phyloP scores from a whole-genome alignment of 2,113 vertebrate species.

The Hippocampus mohnikei region DNA sequence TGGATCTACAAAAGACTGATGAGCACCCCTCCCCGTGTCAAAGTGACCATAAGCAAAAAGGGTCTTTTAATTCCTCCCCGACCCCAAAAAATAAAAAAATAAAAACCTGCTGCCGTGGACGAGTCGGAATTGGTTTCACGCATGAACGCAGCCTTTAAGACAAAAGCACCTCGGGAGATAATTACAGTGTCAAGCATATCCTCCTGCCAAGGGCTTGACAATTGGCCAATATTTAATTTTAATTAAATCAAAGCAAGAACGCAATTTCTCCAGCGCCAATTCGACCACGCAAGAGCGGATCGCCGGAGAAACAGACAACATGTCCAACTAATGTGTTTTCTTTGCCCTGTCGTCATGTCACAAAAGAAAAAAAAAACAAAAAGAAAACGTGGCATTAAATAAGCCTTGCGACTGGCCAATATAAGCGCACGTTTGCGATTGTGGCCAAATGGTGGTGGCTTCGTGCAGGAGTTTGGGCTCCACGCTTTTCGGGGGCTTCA shows the following conservation, averaged over 20 bases:
- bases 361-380: background rate
- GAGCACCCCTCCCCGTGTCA: too few relatives aligned
- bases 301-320: slow-evolving; percentile 44
- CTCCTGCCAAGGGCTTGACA: slow-evolving; percentile 65
- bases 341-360: slow-evolving; percentile 50
- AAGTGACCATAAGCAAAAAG: slow-evolving; percentile 55
- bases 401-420: too few relatives aligned
- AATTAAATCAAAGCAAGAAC: slow-evolving; percentile 82
- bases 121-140: slow-evolving; percentile 77
- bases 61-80: slow-evolving; percentile 22
- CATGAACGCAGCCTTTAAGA: slow-evolving; percentile 77
- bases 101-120: slow-evolving; percentile 49
- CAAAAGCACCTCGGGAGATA: slow-evolving; percentile 79
- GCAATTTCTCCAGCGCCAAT: slow-evolving; percentile 76
- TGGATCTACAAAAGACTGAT: too few relatives aligned
- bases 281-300: slow-evolving; percentile 50
- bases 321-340: slow-evolving; percentile 16
- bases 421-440: background rate
- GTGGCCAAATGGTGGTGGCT: background rate
- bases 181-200: slow-evolving; percentile 77
- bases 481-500: slow-evolving; percentile 30
- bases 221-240: slow-evolving; percentile 80
- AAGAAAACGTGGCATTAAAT: background rate
- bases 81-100: slow-evolving; percentile 30
- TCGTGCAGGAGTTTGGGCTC: slow-evolving; percentile 30